Evolutionary conservation across 2,888 invertebrate genomes (phyloP), one percentile per base, ranked within the genome.

Genomic region (Trisateles emortualis): DNA sequence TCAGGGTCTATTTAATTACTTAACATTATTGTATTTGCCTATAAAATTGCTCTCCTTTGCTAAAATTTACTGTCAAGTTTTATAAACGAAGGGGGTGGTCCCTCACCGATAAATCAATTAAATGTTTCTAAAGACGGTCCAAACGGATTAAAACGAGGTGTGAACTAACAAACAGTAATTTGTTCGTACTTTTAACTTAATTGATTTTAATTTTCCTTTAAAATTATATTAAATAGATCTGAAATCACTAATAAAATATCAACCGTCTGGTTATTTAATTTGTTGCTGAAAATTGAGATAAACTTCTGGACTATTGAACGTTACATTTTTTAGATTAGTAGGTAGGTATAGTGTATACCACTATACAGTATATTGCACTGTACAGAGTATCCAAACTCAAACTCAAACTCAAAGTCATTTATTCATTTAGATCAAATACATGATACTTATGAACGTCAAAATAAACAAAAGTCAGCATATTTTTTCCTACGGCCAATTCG

Each of bases 91-190:
- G 22, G 22, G 17, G 17, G 33, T 24, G n/a, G 19, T 11, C 38
- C 17, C 26, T 41, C 5, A 2, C 5, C 26, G 13, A 35, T 33
- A 41, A 48, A 48, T 48, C 48, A 48, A 41, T 36, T 36, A 36
- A 49, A 36, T 35, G 11, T 35, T 49, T 42, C 35, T 42, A 42
- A 42, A 42, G 42, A 33, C 24, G 11, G 14, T 32, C 26, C 41
- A 33, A 41, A 49, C 29, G 16, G 41, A 49, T 35, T 49, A 35
- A 41, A 49, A 26, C 11, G 26, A 41, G 49, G 48, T 39, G 40
- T 48, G 33, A 48, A 41, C 40, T 22, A 41, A 32, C 33, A 33
- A 33, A 48, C 48, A 48, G 30, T n/a, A 8, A 13, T 33, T 35
- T 42, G 29, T 42, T 36, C 29, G 17, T 45, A 44, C 10, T 43